These are phyloP conservation scores for Noctua fimbriata DNA, from an alignment of 2,888 invertebrate species.

Conservation along the genomic window DNA sequence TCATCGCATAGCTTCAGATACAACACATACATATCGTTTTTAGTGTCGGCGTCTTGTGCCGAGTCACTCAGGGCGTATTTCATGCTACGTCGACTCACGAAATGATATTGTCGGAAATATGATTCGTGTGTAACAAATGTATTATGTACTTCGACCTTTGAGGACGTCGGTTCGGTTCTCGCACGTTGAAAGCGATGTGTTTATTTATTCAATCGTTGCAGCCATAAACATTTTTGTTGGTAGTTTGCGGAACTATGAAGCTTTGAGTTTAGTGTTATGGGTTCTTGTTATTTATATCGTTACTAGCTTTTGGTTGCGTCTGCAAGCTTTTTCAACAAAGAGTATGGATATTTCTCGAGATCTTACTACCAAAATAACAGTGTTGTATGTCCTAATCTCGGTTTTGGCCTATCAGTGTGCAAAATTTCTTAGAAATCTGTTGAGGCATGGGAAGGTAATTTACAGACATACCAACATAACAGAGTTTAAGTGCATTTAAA, in stretches of 20 bases:
- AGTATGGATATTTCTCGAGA: not conserved
- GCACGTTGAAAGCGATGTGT: slow-evolving; percentile 50
- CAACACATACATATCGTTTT: slow-evolving; percentile 67
- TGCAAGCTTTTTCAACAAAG: not conserved
- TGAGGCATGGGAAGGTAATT: not conserved
- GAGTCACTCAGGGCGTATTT: slow-evolving; percentile 90
- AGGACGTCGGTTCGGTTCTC: slow-evolving; percentile 49
- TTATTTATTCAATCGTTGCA: slow-evolving; percentile 55
- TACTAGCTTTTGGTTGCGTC: not conserved
- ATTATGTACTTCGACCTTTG: slow-evolving; percentile 77
- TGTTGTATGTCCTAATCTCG: not conserved
- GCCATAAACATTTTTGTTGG: slow-evolving; percentile 23
- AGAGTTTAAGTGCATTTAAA: not conserved
- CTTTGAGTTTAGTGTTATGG: slow-evolving; percentile 14
- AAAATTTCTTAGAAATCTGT: not conserved
- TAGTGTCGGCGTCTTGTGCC: slow-evolving; percentile 86
- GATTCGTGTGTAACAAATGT: slow-evolving; percentile 88
- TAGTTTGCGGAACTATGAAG: slow-evolving; percentile 19
- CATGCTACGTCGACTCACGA: slow-evolving; percentile 89
- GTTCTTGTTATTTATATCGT: not conserved
- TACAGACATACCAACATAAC: not conserved
- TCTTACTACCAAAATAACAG: not conserved
- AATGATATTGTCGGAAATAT: slow-evolving; percentile 89
- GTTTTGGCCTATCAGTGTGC: not conserved
- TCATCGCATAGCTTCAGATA: slow-evolving; percentile 62